phyloP scores from a whole-genome alignment of 2,888 invertebrate genomes.

The Fragum fragum region DNA sequence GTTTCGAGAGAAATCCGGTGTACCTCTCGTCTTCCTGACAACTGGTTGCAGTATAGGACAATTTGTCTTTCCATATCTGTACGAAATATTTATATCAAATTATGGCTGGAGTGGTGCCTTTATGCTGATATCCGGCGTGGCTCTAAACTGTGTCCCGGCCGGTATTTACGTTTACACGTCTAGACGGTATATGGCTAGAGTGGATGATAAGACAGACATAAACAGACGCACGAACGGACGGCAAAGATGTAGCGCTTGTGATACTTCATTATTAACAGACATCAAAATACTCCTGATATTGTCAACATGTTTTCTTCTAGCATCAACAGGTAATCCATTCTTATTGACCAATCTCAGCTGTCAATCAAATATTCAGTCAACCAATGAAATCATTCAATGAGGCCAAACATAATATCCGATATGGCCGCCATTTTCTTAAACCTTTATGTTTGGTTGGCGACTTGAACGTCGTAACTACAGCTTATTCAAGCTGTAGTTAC shows the following conservation, averaged over 20 bases:
- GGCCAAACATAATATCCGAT: no score
- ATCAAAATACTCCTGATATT: slow-evolving; percentile 19
- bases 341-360: no score
- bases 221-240: background rate
- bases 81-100: slow-evolving; percentile 37
- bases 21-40: slow-evolving; percentile 33
- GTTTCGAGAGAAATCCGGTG: slow-evolving; percentile 34
- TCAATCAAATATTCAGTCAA: no score
- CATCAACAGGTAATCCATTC: slow-evolving; percentile 17
- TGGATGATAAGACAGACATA: background rate
- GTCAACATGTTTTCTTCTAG: slow-evolving; percentile 16
- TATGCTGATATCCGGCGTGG: slow-evolving; percentile 30
- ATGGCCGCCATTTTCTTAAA: no score
- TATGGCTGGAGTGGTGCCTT: slow-evolving; percentile 48
- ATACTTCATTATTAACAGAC: background rate
- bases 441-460: no score
- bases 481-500: no score
- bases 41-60: slow-evolving; percentile 41
- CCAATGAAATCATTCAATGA: no score
- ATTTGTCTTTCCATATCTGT: slow-evolving; percentile 35
- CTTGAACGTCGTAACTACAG: no score
- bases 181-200: background rate
- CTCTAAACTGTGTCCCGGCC: slow-evolving; percentile 32
- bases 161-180: slow-evolving; percentile 44
- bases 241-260: background rate